Percentiles rank a stretch among this genome's conserved stretches.
These are phyloP conservation scores for Columba guinea DNA, from an alignment of 2,797 vertebrate species.

Conservation along the genomic window DNA sequence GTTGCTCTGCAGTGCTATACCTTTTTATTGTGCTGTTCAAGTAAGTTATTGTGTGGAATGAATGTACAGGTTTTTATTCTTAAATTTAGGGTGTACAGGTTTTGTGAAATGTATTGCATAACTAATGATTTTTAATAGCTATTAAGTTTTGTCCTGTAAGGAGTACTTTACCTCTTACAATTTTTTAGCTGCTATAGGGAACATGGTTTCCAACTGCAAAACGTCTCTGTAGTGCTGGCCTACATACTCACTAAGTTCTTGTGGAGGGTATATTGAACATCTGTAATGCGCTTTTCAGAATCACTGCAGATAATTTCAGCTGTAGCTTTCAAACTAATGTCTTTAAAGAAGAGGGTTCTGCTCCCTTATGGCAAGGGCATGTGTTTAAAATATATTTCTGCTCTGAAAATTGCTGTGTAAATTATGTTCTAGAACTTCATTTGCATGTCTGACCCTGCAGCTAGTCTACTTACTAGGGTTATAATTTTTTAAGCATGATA, in stretches of 20 bases:
- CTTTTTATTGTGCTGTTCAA: neutral
- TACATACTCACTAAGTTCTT: neutral
- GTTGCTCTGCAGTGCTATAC: neutral
- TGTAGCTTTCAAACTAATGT: neutral
- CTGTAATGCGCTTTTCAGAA: neutral
- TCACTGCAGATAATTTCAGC: neutral
- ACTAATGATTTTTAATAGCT: neutral
- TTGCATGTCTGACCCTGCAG: slow-evolving; percentile 2
- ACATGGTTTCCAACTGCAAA: neutral
- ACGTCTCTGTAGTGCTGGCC: neutral
- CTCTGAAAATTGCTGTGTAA: neutral
- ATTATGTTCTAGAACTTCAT: neutral
- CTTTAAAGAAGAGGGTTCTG: neutral
- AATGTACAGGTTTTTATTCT: neutral
- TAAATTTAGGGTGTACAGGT: neutral
- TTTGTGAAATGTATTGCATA: neutral
- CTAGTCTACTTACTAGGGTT: neutral
- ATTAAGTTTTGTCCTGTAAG: neutral
- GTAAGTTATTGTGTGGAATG: neutral
- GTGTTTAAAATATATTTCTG: neutral
- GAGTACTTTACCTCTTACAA: neutral
- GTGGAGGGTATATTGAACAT: neutral
- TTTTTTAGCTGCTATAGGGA: neutral
- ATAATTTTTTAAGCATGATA: neutral
- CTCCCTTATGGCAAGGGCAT: slow-evolving; percentile 2